Conservation (phyloP, 2,888 invertebrate species). For the Pseudanteris insignis region DNA sequence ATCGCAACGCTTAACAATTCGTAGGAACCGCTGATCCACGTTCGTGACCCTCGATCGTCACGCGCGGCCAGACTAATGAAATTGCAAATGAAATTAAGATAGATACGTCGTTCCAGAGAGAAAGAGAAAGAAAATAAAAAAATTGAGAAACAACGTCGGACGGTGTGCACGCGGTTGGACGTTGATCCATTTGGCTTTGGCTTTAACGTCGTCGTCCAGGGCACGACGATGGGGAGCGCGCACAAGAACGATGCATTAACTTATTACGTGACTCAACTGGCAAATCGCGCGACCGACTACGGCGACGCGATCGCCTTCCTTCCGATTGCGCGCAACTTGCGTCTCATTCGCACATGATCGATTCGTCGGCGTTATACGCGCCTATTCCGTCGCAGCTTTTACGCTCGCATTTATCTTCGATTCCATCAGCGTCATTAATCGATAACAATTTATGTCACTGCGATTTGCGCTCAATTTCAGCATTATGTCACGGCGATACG, state of each 20-base stretch:
- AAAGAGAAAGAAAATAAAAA: constrained; percentile 1
- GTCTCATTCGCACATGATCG: constrained; percentile 44
- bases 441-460: constrained; percentile 17
- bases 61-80: background rate
- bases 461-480: background rate
- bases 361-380: constrained; percentile 25
- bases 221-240: constrained; percentile 14
- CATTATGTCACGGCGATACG: too few relatives aligned
- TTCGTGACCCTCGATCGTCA: too few relatives aligned
- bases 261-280: constrained; percentile 46
- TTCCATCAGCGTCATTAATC: constrained; percentile 16
- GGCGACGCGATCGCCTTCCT: constrained; percentile 43
- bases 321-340: constrained; percentile 45
- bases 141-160: background rate
- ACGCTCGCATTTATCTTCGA: constrained; percentile 16
- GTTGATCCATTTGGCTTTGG: constrained; percentile 30
- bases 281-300: constrained; percentile 37
- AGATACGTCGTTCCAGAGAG: background rate
- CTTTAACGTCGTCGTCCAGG: constrained; percentile 23
- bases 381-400: constrained; percentile 32
- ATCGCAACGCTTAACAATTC: too few relatives aligned
- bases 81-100: background rate
- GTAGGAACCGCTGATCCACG: too few relatives aligned
- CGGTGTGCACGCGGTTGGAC: constrained; percentile 20
- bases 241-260: constrained; percentile 39